Base-by-base conservation (phyloP, 2,113 vertebrate species). In the Lutjanus erythropterus region DNA sequence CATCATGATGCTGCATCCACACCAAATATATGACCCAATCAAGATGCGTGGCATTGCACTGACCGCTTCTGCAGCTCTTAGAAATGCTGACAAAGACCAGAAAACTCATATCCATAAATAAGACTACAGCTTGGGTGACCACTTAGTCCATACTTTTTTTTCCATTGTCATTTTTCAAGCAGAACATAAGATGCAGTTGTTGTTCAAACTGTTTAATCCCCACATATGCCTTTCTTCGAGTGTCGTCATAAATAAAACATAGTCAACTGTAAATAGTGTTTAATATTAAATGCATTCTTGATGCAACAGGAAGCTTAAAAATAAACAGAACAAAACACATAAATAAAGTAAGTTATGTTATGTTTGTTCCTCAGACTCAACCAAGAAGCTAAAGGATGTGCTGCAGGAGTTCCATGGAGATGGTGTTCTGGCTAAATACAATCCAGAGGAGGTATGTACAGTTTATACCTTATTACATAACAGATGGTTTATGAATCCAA, bases 381-480 rank as follows among this genome's bases (percentile, higher is more conserved):
- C 95, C 68, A 99, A 98, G 96, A 98, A 97, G 94, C 95, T 99
- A 88, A 97, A 97, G 79, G 97, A 99, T 85, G 97, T 98, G 86
- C 93, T 98, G 81, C 96, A 97, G 94, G 97, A 99, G 94, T 98
- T 99, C 93, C 97, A 98, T 89, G 96, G 97, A 87, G 96, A 95
- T 89, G 97, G 97, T 25, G 95, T 98, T 64, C 92, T 98, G 94
- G 96, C 96, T 85, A 98, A 97, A 88, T 98, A 98, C 87, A 98
- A 98, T 91, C 97, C 97, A 73, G 97, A 98, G 90, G 96, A 97
- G 97, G 97, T 98, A 74, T 16, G 87, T 68, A 33, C 37, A 23
- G 33, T 81, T 86, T 49, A 70, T 29, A 29, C 4, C 59, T 15
- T 1, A 12, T 52, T 75, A 69, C 16, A 29, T 59, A 82, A 78